phyloP scores from a whole-genome alignment of 2,797 vertebrate genomes.

The Acomys russatus region DNA sequence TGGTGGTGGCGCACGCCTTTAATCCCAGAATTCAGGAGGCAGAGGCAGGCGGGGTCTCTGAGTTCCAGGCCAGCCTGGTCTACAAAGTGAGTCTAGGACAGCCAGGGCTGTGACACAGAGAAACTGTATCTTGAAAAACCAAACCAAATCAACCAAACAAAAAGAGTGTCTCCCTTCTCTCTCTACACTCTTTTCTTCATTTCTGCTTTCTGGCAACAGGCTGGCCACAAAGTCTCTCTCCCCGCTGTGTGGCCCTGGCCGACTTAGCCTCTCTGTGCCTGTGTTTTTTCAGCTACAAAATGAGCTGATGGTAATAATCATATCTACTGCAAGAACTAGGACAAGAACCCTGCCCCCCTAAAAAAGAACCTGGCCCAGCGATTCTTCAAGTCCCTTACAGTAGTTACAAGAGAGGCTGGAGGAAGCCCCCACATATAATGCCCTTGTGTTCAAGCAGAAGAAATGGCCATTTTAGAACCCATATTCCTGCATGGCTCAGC shows the following conservation, averaged over 20 bases:
- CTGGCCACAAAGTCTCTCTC: not conserved
- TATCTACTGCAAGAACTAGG: not conserved
- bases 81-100: not conserved
- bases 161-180: not conserved
- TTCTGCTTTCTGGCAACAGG: not conserved
- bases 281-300: not conserved
- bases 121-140: too few species aligned
- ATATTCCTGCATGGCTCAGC: not conserved
- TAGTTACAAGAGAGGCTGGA: not conserved
- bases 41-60: not conserved
- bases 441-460: not conserved
- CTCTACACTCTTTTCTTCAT: not conserved
- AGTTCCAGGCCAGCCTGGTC: not conserved
- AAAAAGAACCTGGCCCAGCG: not conserved
- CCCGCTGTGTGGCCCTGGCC: not conserved
- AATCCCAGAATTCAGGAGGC: not conserved
- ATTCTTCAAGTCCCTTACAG: not conserved
- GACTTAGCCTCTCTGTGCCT: not conserved
- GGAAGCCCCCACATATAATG: not conserved
- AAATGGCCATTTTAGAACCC: conserved; percentile 14
- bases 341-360: not conserved
- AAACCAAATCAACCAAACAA: not conserved
- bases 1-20: too few species aligned
- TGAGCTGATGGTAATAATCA: not conserved
- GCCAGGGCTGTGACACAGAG: not conserved